Percentiles rank a stretch among this genome's conserved stretches.
Evolutionary conservation across 35 echinoderm and acorn worm species (phyloP).

Genomic region (Heliocidaris tuberculata): DNA sequence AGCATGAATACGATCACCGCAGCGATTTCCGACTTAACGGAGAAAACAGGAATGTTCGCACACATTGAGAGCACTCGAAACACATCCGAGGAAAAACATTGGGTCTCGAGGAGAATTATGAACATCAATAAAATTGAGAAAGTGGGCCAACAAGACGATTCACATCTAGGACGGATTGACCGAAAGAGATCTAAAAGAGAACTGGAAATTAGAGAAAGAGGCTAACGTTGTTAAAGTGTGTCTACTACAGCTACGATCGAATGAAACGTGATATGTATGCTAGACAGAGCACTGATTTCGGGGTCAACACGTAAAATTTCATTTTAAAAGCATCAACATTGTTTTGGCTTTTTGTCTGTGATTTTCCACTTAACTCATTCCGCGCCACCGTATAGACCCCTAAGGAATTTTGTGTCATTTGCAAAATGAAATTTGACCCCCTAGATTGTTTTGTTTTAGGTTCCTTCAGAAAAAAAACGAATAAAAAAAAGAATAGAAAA

Average conservation of each 20-base stretch:
- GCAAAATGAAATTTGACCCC: no score
- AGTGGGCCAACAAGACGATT: neutral
- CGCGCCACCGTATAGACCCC: no score
- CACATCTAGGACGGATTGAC: neutral
- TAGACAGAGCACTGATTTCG: neutral
- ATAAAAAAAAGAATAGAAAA: no score
- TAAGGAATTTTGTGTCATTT: no score
- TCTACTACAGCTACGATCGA: neutral
- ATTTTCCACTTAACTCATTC: neutral
- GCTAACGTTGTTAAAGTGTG: neutral
- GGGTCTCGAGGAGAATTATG: neutral
- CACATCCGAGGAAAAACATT: neutral
- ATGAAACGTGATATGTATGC: neutral
- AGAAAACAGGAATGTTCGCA: neutral
- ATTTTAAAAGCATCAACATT: neutral
- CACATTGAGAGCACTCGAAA: neutral
- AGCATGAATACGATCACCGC: neutral
- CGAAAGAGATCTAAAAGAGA: neutral
- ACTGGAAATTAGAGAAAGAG: neutral
- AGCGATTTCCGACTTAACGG: neutral
- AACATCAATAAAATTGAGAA: neutral
- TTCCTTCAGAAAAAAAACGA: no score
- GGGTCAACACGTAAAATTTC: neutral
- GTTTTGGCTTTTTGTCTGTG: neutral
- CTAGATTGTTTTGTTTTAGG: no score